These are phyloP conservation scores for Buathra laborator DNA, from an alignment of 2,888 invertebrate species.

Conservation along the genomic window DNA sequence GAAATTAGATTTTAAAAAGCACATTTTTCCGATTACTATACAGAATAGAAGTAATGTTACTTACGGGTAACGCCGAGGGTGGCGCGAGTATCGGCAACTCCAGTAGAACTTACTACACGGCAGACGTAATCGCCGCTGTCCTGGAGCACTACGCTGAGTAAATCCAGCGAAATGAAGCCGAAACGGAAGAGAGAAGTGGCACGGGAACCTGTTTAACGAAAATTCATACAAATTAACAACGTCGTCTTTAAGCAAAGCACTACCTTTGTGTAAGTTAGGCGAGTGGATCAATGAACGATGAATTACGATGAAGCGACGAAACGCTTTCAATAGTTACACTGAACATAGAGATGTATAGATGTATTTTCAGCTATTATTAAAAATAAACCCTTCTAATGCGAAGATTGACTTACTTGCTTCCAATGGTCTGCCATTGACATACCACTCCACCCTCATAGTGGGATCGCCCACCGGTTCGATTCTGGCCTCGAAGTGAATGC, in stretches of 20 bases:
- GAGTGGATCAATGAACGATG: background rate
- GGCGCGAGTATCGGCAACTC: conserved; percentile 94
- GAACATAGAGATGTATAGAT: too few species aligned
- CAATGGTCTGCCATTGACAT: conserved; percentile 95
- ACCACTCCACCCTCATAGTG: conserved; percentile 98
- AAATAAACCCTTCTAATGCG: conserved; percentile 17
- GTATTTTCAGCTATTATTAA: conserved; percentile 25
- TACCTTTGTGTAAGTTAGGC: background rate
- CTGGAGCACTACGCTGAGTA: conserved; percentile 93
- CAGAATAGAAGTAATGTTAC: conserved; percentile 57
- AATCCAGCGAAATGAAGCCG: conserved; percentile 97
- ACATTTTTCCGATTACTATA: background rate
- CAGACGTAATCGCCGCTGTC: conserved; percentile 97
- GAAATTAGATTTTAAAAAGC: background rate
- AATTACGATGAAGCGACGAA: conserved; percentile 5
- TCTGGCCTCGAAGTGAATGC: conserved; percentile 98
- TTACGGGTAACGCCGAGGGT: conserved; percentile 90
- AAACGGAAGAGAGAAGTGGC: conserved; percentile 98
- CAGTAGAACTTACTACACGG: conserved; percentile 94
- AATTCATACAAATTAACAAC: conserved; percentile 2
- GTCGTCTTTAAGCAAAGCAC: background rate
- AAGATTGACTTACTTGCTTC: conserved; percentile 92
- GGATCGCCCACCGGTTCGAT: conserved; percentile 99
- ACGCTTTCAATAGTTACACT: background rate
- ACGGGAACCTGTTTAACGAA: conserved; percentile 91